Conservation (phyloP, 2,113 vertebrate genomes). For the Pterophyllum scalare region DNA sequence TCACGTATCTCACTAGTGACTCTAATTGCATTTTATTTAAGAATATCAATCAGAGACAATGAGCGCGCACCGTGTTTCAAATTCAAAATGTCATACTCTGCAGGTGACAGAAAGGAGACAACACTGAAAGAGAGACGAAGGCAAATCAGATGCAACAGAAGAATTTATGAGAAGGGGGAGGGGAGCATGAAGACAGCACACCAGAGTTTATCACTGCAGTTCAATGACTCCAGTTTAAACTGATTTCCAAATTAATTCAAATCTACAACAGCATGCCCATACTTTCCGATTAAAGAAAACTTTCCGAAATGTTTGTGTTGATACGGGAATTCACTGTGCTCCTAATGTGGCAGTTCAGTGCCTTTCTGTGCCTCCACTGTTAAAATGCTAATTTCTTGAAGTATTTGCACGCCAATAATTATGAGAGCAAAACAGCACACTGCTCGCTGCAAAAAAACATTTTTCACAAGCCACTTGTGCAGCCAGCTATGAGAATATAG, state of each 20-base stretch:
- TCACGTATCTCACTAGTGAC: neutral
- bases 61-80: neutral
- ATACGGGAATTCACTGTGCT: neutral
- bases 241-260: neutral
- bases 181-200: neutral
- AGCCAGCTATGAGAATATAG: neutral
- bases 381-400: neutral
- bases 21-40: conserved; percentile 14
- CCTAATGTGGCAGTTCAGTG: neutral
- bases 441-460: neutral
- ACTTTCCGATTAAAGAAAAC: neutral
- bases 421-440: neutral
- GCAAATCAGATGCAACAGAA: neutral
- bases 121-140: neutral
- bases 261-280: neutral
- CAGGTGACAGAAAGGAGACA: conserved; percentile 1
- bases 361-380: neutral
- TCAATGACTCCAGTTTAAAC: neutral
- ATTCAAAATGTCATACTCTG: neutral
- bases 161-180: accelerated
- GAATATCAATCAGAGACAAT: neutral
- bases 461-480: neutral
- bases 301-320: neutral
- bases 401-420: neutral
- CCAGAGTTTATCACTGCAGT: neutral